Evolutionary conservation across 2,797 vertebrate genomes (phyloP).

Genomic region (Odontamblyopus rebecca): DNA sequence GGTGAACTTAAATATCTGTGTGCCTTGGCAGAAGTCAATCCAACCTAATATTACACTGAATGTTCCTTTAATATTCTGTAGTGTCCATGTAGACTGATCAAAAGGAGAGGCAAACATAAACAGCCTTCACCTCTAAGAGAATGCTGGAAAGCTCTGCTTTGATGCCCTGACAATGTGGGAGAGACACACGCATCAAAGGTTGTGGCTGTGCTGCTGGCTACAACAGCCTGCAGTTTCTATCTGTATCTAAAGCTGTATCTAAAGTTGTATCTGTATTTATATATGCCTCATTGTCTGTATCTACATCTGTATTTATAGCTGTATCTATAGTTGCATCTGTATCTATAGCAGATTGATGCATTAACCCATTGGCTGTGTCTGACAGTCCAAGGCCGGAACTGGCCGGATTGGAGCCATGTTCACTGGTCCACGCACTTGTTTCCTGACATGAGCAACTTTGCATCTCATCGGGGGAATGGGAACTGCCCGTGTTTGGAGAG

Average conservation of each 20-base stretch:
- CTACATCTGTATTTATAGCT: too few relatives aligned
- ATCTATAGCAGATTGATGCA: constrained; percentile 6
- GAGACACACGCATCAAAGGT: constrained; percentile 11
- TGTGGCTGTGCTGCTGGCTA: constrained; percentile 1
- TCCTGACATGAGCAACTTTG: constrained; percentile 17
- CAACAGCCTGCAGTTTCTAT: neutral
- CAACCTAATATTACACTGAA: neutral
- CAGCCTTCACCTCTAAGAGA: constrained; percentile 2
- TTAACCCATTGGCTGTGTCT: neutral
- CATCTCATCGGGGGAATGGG: constrained; percentile 1
- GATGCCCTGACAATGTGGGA: constrained; percentile 5
- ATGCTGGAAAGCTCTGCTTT: neutral
- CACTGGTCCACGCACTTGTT: constrained; percentile 8
- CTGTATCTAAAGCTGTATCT: too few relatives aligned
- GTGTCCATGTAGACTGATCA: neutral
- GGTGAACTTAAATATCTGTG: too few relatives aligned
- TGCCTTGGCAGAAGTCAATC: neutral
- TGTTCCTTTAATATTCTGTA: neutral
- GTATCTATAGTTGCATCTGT: too few relatives aligned
- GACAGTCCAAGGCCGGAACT: neutral
- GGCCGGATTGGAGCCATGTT: constrained; percentile 6
- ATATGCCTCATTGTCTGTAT: too few relatives aligned
- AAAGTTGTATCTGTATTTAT: too few relatives aligned
- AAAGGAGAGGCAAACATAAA: neutral
- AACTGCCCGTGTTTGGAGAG: neutral